phyloP scores from a whole-genome alignment of 2,797 vertebrate species.

The Paguma larvata region DNA sequence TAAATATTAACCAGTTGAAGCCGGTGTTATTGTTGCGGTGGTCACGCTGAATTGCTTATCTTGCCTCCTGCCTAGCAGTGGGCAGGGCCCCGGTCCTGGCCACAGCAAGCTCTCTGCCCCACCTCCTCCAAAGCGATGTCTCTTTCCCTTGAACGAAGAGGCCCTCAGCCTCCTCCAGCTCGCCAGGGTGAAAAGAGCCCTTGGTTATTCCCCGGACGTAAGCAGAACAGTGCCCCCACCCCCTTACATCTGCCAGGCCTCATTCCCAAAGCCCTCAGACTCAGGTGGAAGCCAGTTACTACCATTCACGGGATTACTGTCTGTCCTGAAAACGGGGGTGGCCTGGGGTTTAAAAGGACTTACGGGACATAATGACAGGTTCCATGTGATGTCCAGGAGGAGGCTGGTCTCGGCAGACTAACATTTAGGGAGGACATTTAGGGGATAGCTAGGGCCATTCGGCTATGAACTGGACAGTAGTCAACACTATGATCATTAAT shows the following conservation, averaged over 20 bases:
- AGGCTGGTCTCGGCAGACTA: background rate
- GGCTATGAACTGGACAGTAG: background rate
- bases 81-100: background rate
- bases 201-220: background rate
- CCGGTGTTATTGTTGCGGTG: background rate
- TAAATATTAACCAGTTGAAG: background rate
- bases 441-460: background rate
- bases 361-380: background rate
- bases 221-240: background rate
- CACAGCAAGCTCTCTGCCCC: background rate
- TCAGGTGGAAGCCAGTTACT: background rate
- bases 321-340: background rate
- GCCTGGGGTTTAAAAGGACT: background rate
- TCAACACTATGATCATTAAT: background rate
- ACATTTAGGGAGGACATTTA: background rate
- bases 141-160: background rate
- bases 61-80: background rate
- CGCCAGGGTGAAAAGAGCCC: background rate
- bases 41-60: background rate
- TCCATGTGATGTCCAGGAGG: background rate
- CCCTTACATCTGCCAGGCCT: background rate
- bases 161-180: background rate
- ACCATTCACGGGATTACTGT: background rate
- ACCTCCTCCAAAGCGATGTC: background rate
- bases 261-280: background rate